Evolutionary conservation across 2,113 vertebrate species (phyloP).

Genomic region (Lagenorhynchus albirostris): DNA sequence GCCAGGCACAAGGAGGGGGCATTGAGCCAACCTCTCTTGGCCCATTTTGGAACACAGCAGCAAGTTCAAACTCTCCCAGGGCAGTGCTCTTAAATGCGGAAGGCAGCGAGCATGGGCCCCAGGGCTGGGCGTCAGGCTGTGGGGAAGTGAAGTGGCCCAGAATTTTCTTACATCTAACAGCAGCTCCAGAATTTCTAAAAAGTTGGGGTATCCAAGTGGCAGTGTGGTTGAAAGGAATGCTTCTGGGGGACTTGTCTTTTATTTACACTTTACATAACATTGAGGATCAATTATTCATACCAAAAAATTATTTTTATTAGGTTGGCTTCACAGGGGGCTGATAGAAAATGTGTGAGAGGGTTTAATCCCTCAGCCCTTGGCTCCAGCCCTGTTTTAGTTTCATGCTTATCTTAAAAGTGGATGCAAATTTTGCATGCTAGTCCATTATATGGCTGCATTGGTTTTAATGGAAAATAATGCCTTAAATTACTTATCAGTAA

Average conservation of each 20-base stretch:
- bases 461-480: slow-evolving; percentile 33
- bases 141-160: neutral
- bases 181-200: neutral
- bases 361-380: neutral
- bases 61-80: neutral
- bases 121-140: neutral
- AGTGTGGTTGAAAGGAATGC: neutral
- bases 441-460: neutral
- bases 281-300: neutral
- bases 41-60: neutral
- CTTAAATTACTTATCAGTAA: slow-evolving; percentile 19
- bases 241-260: neutral
- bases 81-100: neutral
- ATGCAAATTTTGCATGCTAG: neutral
- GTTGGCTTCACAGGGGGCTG: neutral
- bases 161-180: neutral
- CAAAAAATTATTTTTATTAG: neutral
- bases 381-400: neutral
- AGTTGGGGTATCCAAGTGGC: neutral
- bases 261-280: neutral
- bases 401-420: neutral
- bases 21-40: neutral
- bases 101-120: neutral
- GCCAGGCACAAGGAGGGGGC: neutral
- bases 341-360: neutral